Evolutionary conservation across 2,888 invertebrate genomes (phyloP).

Genomic region (Drosophila seclusa): DNA sequence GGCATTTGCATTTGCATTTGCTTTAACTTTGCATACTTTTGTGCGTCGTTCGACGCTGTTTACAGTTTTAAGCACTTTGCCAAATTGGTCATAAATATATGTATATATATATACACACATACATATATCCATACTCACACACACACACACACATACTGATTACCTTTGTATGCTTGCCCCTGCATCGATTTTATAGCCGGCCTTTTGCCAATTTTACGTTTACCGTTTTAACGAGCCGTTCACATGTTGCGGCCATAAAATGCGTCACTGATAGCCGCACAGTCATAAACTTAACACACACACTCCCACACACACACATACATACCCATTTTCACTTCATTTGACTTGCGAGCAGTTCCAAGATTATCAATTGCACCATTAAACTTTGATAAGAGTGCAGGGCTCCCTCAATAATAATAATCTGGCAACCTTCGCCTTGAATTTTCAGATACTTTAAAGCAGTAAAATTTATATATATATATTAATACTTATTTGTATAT

Average conservation of each 20-base stretch:
- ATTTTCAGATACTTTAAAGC: conserved; percentile 7
- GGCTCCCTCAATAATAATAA: conserved; percentile 1
- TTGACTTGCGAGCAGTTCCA: conserved; percentile 60
- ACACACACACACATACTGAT: conserved; percentile 2
- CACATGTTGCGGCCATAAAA: conserved; percentile 59
- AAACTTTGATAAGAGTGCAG: conserved; percentile 58
- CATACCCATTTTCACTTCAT: conserved; percentile 65
- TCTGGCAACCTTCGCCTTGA: conserved; percentile 13
- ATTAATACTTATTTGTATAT: not conserved
- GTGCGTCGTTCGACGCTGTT: conserved; percentile 49
- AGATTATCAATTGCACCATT: conserved; percentile 70
- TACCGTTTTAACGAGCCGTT: conserved; percentile 65
- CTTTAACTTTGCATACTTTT: conserved; percentile 70
- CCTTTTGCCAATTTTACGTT: conserved; percentile 66
- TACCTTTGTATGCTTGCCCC: conserved; percentile 30
- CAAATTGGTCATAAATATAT: conserved; percentile 75
- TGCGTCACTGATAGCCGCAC: conserved; percentile 49
- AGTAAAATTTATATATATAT: conserved; percentile 6
- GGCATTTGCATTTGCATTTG: conserved; percentile 43
- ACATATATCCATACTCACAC: conserved; percentile 1
- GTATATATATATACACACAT: conserved; percentile 15
- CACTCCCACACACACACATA: conserved; percentile 18
- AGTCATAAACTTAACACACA: conserved; percentile 47
- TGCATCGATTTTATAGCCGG: conserved; percentile 72
- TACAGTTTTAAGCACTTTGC: conserved; percentile 76